Percentiles rank a stretch among this genome's conserved stretches.
Conservation (phyloP, 2,797 vertebrate species). For the Hypotaenidia philippensis region DNA sequence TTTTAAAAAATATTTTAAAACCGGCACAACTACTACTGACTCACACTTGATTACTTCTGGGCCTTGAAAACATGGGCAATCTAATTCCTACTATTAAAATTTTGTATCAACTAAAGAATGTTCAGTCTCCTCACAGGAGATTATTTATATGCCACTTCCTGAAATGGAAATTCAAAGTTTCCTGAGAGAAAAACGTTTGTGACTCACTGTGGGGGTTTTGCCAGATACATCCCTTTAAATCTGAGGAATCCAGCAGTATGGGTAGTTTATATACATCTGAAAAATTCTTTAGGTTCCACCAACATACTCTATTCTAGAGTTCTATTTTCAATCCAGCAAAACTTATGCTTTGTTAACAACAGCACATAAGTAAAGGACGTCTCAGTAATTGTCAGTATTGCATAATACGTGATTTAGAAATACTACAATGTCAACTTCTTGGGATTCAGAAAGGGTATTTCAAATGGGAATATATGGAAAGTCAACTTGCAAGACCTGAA, state of each 20-base stretch:
- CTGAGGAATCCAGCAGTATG: background rate
- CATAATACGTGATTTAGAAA: background rate
- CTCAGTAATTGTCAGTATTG: background rate
- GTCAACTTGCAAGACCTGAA: background rate
- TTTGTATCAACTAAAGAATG: background rate
- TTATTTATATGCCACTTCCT: conserved; percentile 49
- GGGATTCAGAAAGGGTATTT: background rate
- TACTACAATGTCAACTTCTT: background rate
- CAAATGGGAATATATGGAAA: background rate
- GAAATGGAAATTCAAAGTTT: conserved; percentile 39
- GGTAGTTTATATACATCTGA: background rate
- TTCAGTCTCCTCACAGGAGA: background rate
- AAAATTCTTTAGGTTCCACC: conserved; percentile 1
- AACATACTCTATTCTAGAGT: background rate
- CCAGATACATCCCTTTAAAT: conserved; percentile 13
- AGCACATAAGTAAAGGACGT: background rate
- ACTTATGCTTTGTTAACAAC: background rate
- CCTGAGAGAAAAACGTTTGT: conserved; percentile 1
- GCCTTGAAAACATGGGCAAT: background rate
- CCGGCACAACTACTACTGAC: background rate
- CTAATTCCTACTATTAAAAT: background rate
- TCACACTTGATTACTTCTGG: background rate
- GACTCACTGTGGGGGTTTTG: conserved; percentile 20
- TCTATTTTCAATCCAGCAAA: background rate
- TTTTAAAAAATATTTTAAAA: background rate